Conservation (phyloP, 2,797 vertebrate species). For the Coendou prehensilis region DNA sequence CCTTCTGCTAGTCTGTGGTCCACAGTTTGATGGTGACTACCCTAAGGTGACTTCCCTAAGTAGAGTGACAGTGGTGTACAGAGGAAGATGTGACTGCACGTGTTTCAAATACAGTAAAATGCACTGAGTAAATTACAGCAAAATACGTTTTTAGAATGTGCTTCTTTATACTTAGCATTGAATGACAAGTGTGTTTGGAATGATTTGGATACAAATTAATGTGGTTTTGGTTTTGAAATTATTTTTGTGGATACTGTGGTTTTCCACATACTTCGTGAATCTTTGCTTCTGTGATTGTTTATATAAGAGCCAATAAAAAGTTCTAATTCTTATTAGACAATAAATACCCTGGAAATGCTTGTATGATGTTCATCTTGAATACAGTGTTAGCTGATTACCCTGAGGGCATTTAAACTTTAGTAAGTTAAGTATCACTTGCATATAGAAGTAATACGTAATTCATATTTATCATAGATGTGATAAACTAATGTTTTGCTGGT, state of each 20-base stretch:
- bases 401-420: constrained; percentile 55
- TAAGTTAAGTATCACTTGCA: constrained; percentile 64
- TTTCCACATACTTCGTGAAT: constrained; percentile 24
- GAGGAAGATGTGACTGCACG: constrained; percentile 24
- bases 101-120: constrained; percentile 46
- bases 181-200: not conserved
- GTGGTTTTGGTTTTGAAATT: constrained; percentile 57
- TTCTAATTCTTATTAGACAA: constrained; percentile 48
- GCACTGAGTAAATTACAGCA: not conserved
- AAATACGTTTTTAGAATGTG: constrained; percentile 15
- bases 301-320: not conserved
- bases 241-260: not conserved
- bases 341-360: constrained; percentile 50
- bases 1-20: constrained; percentile 2
- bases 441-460: constrained; percentile 44
- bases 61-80: not conserved
- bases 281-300: constrained; percentile 38
- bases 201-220: constrained; percentile 35
- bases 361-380: constrained; percentile 16
- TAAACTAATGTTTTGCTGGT: constrained; percentile 64
- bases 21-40: not conserved
- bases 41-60: not conserved
- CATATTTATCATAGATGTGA: constrained; percentile 8
- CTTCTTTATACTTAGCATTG: not conserved
- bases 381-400: constrained; percentile 39